These are phyloP conservation scores for Ylistrum balloti DNA, from an alignment of 1,140 invertebrate genomes.

Conservation along the genomic window DNA sequence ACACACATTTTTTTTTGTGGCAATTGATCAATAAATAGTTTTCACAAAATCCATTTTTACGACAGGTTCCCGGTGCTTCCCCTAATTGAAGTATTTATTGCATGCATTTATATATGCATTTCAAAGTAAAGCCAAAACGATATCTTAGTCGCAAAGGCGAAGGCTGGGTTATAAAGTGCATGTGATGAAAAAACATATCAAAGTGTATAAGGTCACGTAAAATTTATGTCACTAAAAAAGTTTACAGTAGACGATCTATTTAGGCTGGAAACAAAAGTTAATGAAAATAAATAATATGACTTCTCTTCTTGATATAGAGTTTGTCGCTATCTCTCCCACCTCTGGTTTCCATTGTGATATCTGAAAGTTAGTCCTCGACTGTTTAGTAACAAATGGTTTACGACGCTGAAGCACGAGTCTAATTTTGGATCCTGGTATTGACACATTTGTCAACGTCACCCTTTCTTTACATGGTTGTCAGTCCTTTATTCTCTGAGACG, in stretches of 20 bases:
- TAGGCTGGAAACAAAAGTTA: not conserved
- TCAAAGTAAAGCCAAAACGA: no score
- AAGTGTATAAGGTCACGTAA: no score
- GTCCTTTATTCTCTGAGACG: not conserved
- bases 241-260: not conserved
- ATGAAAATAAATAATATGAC: not conserved
- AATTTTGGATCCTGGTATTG: not conserved
- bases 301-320: not conserved
- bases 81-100: no score
- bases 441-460: not conserved
- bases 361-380: not conserved
- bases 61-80: no score
- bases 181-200: no score
- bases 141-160: no score
- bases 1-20: no score
- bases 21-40: no score
- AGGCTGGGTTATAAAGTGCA: no score
- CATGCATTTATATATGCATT: no score
- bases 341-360: not conserved
- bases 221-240: no score
- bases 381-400: not conserved
- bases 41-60: no score
- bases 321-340: not conserved
- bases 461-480: not conserved
- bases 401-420: not conserved